Conservation (phyloP, 92 coral and sea anemone species). For the Porites evermanni region DNA sequence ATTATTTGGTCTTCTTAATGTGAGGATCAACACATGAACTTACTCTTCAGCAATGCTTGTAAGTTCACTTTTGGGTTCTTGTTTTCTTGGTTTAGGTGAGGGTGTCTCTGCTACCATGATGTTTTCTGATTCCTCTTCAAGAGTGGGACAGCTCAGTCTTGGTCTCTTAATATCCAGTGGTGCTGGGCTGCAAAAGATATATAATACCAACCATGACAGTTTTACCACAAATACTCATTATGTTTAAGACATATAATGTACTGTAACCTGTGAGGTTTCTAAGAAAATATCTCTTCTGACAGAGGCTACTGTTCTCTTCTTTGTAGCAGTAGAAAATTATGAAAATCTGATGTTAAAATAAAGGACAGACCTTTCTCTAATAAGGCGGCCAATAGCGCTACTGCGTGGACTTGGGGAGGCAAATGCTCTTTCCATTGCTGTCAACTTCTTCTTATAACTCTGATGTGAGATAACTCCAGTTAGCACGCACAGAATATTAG, state of each 20-base stretch:
- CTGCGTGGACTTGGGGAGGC: constrained; percentile 84
- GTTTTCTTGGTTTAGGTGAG: constrained; percentile 33
- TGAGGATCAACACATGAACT: background rate
- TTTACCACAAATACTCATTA: too few relatives aligned
- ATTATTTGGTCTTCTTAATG: too few relatives aligned
- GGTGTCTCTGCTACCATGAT: constrained; percentile 35
- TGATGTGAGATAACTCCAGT: background rate
- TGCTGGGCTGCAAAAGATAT: constrained; percentile 57
- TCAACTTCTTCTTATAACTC: constrained; percentile 77
- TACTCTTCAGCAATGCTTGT: constrained; percentile 71
- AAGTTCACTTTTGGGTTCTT: constrained; percentile 41
- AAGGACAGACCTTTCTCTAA: constrained; percentile 64
- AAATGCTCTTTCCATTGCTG: constrained; percentile 77
- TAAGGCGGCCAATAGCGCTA: constrained; percentile 76
- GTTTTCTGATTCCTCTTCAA: constrained; percentile 59
- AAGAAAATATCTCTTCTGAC: too few relatives aligned
- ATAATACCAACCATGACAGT: too few relatives aligned
- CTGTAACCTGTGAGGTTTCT: too few relatives aligned
- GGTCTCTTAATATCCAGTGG: constrained; percentile 78
- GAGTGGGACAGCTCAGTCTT: constrained; percentile 49
- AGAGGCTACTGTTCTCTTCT: too few relatives aligned
- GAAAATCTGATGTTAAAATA: too few relatives aligned
- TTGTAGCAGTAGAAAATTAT: too few relatives aligned
- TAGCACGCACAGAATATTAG: too few relatives aligned
- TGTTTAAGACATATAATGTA: too few relatives aligned